A percentile compares a stretch with the other conserved stretches of the same genome.
These are phyloP conservation scores for Chiridota heheva DNA, from an alignment of 35 echinoderm and acorn worm species.

Conservation along the genomic window DNA sequence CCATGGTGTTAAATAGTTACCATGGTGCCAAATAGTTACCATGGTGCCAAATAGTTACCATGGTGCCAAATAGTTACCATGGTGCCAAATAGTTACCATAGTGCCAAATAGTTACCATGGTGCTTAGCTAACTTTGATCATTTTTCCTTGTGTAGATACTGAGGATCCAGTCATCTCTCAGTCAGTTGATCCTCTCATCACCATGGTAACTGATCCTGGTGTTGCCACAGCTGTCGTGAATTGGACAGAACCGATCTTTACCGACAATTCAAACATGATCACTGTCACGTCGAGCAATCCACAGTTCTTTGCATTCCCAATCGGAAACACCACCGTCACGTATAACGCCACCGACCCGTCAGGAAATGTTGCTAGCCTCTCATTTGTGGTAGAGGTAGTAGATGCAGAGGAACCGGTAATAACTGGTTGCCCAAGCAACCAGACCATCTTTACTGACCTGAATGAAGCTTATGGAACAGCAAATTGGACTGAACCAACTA, in stretches of 20 bases:
- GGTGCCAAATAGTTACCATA: no score
- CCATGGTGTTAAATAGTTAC: no score
- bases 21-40: no score
- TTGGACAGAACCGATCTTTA: constrained; percentile 24
- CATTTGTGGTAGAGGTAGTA: constrained; percentile 41
- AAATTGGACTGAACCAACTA: constrained; percentile 44
- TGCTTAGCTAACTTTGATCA: no score
- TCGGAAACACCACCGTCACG: constrained; percentile 39
- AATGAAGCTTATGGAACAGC: constrained; percentile 9
- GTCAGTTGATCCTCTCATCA: no score
- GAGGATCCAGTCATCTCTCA: constrained; percentile 44
- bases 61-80: no score
- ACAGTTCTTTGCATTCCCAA: constrained; percentile 13
- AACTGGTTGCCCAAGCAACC: constrained; percentile 35
- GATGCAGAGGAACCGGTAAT: constrained; percentile 44
- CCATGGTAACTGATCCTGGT: constrained; percentile 12
- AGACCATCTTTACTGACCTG: constrained; percentile 24
- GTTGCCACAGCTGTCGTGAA: constrained; percentile 13
- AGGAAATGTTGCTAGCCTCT: constrained; percentile 44
- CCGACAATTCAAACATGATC: not conserved
- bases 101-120: no score
- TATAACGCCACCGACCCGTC: constrained; percentile 49
- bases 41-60: no score
- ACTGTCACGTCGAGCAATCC: not conserved
- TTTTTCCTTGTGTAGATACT: not conserved